Base-by-base conservation (phyloP, 1,140 invertebrate species). In the Zaprionus lachaisei region DNA sequence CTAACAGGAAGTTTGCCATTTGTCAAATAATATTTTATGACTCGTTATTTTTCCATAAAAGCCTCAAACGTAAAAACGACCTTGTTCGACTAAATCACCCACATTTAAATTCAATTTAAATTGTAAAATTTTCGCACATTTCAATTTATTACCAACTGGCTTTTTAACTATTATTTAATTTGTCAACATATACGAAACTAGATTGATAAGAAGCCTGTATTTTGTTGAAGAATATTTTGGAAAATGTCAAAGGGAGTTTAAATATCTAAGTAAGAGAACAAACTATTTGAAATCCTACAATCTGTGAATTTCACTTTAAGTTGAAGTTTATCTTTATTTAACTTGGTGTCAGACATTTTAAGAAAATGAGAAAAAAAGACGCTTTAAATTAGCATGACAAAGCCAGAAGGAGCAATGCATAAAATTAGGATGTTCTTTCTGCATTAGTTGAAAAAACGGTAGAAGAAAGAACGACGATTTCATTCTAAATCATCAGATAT, bases 21-120 rank as follows among this genome's bases (percentile, higher is more conserved):
- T 85, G 79, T 85, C 82, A 86, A 82, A 82, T 63, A 73, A 57
- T 54, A 70, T 70, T 83, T 80, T 83, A 83, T 72, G 73, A 51
- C 63, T 66, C 17, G 63, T 72, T 85, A 47, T 72, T 37, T 55
- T 28, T 67, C 15, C 28, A 41, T 70, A 44, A 79, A 65, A 44
- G 17, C 41, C 14, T 38, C n/a, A 44, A 73, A 37, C 31, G 4
- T 26, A 14, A 41, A 61, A 65, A 26, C 37, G 38, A 54, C 31
- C 49, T 56, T 41, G 68, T 41, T 63, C 44, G 15, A 56, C 54
- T 17, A n/a, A 51, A 12, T 12, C 20, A 14, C 20, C 41, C 7
- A 14, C 20, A 51, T 12, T 49, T 24, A 51, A 51, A 51, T 51
- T 51, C 47, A 22, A 22, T 51, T 51, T 51, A 5, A 51, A 51